These are phyloP conservation scores for Calyptomena viridis DNA, from an alignment of 2,113 vertebrate species.

Conservation along the genomic window DNA sequence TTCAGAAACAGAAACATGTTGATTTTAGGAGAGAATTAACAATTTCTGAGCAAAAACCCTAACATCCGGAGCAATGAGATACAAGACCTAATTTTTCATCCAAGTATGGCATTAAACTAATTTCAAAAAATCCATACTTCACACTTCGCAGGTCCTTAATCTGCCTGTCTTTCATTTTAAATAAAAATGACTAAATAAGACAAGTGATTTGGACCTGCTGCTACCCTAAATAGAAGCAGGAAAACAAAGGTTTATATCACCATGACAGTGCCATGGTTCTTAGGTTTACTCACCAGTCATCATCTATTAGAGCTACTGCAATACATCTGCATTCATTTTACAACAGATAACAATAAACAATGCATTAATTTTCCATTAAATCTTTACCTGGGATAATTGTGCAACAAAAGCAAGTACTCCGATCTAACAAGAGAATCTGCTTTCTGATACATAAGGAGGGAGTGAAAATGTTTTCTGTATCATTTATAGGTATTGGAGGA, in stretches of 20 bases:
- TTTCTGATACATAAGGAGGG: not conserved
- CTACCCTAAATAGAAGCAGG: not conserved
- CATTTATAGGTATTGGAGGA: not conserved
- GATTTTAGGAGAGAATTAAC: not conserved
- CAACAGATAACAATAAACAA: fast-evolving
- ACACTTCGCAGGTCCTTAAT: not conserved
- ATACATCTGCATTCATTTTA: not conserved
- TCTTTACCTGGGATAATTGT: not conserved
- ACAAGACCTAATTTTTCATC: not conserved
- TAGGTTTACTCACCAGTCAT: not conserved
- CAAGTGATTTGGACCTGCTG: not conserved
- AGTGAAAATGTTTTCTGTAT: not conserved
- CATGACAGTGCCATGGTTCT: not conserved
- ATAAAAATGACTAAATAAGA: not conserved
- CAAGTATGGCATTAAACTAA: not conserved
- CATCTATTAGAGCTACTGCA: not conserved
- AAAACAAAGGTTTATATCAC: not conserved
- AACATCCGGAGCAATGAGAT: not conserved
- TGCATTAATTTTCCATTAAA: not conserved
- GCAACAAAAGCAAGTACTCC: not conserved
- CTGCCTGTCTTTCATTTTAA: not conserved
- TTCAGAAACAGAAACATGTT: not conserved
- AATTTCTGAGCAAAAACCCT: not conserved
- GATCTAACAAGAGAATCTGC: not conserved
- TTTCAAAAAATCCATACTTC: not conserved